Conservation (phyloP, 2,888 invertebrate species). For the Ennomos fuscantarius region DNA sequence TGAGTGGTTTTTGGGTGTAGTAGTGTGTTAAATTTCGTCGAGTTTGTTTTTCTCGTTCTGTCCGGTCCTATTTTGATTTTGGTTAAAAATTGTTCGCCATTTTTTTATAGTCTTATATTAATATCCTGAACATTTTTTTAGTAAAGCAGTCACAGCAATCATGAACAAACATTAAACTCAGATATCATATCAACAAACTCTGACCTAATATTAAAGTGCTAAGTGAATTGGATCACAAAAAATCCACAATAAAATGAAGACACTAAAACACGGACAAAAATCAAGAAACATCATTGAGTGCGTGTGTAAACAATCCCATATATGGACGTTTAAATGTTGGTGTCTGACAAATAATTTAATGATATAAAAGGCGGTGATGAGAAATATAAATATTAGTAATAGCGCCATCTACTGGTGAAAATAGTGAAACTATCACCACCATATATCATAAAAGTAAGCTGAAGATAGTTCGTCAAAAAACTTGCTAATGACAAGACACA, state of each 20-base stretch:
- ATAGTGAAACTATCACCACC: slow-evolving; percentile 26
- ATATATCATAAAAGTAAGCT: slow-evolving; percentile 31
- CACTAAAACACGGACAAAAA: slow-evolving; percentile 40
- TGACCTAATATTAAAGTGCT: not conserved
- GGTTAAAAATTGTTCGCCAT: too few relatives aligned
- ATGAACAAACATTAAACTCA: too few relatives aligned
- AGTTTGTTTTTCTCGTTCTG: too few relatives aligned
- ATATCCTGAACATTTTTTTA: too few relatives aligned
- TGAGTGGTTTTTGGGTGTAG: too few relatives aligned
- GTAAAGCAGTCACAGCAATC: too few relatives aligned
- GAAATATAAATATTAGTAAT: not conserved
- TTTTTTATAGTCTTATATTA: too few relatives aligned
- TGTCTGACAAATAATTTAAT: slow-evolving; percentile 50
- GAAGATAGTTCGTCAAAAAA: too few relatives aligned
- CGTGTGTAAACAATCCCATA: slow-evolving; percentile 51
- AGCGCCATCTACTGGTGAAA: slow-evolving; percentile 19
- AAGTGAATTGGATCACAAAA: slow-evolving; percentile 18
- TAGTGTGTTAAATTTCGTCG: too few relatives aligned
- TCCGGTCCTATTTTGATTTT: too few relatives aligned
- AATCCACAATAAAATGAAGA: slow-evolving; percentile 49
- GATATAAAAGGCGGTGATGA: slow-evolving; percentile 28
- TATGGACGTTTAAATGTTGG: slow-evolving; percentile 59
- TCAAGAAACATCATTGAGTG: slow-evolving; percentile 46
- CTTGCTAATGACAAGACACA: too few relatives aligned
- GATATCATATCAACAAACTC: too few relatives aligned